Conservation (phyloP, 1,140 invertebrate genomes). For the Ectropis grisescens region DNA sequence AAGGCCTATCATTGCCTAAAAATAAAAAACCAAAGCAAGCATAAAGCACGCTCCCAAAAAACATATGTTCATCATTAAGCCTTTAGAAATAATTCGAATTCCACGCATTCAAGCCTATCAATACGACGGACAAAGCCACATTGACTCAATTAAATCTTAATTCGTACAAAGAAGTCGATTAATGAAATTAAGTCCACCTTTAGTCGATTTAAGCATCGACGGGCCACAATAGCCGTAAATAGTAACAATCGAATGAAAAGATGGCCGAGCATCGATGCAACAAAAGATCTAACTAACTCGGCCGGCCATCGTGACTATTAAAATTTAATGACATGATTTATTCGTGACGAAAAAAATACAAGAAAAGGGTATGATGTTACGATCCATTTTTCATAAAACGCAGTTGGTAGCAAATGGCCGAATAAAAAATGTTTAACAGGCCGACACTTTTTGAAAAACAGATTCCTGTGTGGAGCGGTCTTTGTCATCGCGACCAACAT, state of each 20-base stretch:
- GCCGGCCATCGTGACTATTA: conserved; percentile 61
- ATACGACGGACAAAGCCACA: conserved; percentile 27
- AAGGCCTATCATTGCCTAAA: no score
- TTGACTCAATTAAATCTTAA: conserved; percentile 68
- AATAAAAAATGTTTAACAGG: conserved; percentile 67
- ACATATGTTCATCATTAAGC: conserved; percentile 52
- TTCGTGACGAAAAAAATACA: conserved; percentile 41
- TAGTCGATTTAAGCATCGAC: conserved; percentile 57
- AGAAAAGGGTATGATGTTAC: conserved; percentile 67
- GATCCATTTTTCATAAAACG: conserved; percentile 69
- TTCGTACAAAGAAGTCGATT: conserved; percentile 64
- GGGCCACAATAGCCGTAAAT: conserved; percentile 54
- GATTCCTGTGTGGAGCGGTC: conserved; percentile 41
- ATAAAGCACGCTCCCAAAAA: conserved; percentile 37
- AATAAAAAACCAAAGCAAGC: no score
- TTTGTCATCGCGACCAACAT: conserved; percentile 56
- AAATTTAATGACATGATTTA: conserved; percentile 71
- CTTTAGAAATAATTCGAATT: conserved; percentile 49
- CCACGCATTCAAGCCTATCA: conserved; percentile 41
- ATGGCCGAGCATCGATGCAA: conserved; percentile 41
- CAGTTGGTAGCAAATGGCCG: conserved; percentile 69
- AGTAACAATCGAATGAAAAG: conserved; percentile 61
- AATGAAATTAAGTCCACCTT: conserved; percentile 69
- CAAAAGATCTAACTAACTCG: conserved; percentile 65
- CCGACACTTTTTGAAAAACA: conserved; percentile 68